Evolutionary conservation across 2,113 vertebrate species (phyloP), one percentile per base, ranked within the genome.

Genomic region (Amia ocellicauda): DNA sequence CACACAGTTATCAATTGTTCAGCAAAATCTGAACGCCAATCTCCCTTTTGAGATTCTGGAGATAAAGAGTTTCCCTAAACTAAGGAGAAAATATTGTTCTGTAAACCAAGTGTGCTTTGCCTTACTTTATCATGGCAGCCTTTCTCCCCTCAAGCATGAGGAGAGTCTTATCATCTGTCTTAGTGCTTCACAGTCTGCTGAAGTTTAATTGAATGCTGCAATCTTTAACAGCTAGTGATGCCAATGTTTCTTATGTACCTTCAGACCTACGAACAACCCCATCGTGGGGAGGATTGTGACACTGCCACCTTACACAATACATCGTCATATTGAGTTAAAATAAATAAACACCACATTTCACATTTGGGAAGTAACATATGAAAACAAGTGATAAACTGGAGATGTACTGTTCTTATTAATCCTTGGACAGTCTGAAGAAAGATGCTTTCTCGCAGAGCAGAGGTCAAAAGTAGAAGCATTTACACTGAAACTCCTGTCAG

Each of bases 101-200:
- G 20, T 53, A 53, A 53, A 31, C 11, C 4, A 31, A 28, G 10
- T 8, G 26, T 14, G 19, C 75, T 66, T 59, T 68, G 77, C 78
- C 73, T 82, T 75, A 69, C 75, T 66, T 70, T 64, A 68, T 79
- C 79, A 71, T 69, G 63, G 57, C 73, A 67, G 62, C 64, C 73
- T 67, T 58, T 75, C 65, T 71, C 59, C 70, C 74, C 59, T 41
- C 69, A 75, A 75, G 60, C 28, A 64, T 67, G 69, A 64, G 50
- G 63, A 73, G 66, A 72, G 71, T 76, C 77, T 81, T 80, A 80
- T 86, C 82, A 69, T 76, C 75, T 62, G 69, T 71, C 73, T 78
- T 69, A 68, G 78, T 62, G 67, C 77, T 83, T 74, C 74, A 79
- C 74, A 74, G 64, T 70, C 69, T 67, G 70, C 58, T 74, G 75